Conservation (phyloP, 37 sponge, comb jelly and placozoan genomes). For the Cliona cf. orientalis region DNA sequence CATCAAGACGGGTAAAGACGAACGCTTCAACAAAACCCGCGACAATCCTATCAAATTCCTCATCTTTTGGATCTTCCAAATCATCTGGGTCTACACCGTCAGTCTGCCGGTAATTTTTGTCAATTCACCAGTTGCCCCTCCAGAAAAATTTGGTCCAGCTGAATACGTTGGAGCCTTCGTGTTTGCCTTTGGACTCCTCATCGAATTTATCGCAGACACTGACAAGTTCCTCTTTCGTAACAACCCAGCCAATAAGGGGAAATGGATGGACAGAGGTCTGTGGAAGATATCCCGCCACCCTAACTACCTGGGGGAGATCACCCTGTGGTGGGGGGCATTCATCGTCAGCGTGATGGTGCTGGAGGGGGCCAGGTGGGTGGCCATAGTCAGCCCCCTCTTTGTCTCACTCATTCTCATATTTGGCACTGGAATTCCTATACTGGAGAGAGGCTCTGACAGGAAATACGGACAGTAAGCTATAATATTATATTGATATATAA, state of each 20-base stretch:
- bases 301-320: constrained; percentile 76
- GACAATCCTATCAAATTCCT: constrained; percentile 53
- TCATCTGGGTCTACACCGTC: constrained; percentile 56
- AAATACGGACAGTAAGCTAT: constrained; percentile 41
- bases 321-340: constrained; percentile 56
- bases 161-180: constrained; percentile 57
- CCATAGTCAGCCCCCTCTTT: constrained; percentile 49
- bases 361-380: constrained; percentile 18
- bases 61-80: constrained; percentile 60
- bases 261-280: constrained; percentile 46
- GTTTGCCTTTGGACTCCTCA: constrained; percentile 46
- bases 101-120: constrained; percentile 53
- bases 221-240: constrained; percentile 50
- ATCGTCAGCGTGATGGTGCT: constrained; percentile 27
- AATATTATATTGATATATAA: neutral
- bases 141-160: neutral
- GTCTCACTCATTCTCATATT: constrained; percentile 42
- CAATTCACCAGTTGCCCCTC: constrained; percentile 22
- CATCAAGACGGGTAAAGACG: constrained; percentile 55
- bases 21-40: constrained; percentile 52
- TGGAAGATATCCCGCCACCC: constrained; percentile 68
- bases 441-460: constrained; percentile 42
- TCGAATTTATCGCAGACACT: constrained; percentile 56
- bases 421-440: constrained; percentile 55
- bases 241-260: constrained; percentile 61